These are phyloP conservation scores for Drosophila kuntzei DNA, from an alignment of 2,888 invertebrate genomes.

Conservation along the genomic window DNA sequence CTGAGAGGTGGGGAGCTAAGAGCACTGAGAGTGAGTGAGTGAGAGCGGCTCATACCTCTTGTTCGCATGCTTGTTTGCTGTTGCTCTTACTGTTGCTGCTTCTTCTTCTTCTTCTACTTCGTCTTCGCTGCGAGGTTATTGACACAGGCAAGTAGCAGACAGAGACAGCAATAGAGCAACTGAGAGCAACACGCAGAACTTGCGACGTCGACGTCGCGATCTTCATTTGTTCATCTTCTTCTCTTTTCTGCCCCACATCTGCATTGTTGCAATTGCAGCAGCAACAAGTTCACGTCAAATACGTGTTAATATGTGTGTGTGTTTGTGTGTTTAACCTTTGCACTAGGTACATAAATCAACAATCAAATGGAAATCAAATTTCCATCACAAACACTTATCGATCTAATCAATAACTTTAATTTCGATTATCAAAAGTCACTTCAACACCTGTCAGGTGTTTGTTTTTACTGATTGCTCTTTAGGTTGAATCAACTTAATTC, in stretches of 20 bases:
- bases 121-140: constrained; percentile 56
- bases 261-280: constrained; percentile 34
- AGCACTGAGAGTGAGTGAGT: constrained; percentile 17
- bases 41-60: constrained; percentile 36
- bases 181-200: constrained; percentile 35
- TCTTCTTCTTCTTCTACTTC: constrained; percentile 16
- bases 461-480: neutral
- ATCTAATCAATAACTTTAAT: neutral
- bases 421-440: neutral
- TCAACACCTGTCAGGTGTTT: constrained; percentile 14
- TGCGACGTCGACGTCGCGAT: constrained; percentile 40
- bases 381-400: neutral
- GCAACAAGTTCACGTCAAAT: constrained; percentile 44
- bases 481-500: neutral
- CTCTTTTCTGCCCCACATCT: constrained; percentile 47
- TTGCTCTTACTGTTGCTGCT: constrained; percentile 15
- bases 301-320: neutral
- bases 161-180: constrained; percentile 29
- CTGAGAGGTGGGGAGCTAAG: constrained; percentile 17
- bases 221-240: constrained; percentile 48
- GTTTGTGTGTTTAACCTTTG: constrained; percentile 10
- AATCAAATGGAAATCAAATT: neutral
- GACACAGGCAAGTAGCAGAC: constrained; percentile 53
- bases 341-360: neutral
- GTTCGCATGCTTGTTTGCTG: constrained; percentile 41